Percentiles rank a stretch among this genome's conserved stretches.
Conservation (phyloP, 1,140 invertebrate genomes). For the Heliconius hermathena region DNA sequence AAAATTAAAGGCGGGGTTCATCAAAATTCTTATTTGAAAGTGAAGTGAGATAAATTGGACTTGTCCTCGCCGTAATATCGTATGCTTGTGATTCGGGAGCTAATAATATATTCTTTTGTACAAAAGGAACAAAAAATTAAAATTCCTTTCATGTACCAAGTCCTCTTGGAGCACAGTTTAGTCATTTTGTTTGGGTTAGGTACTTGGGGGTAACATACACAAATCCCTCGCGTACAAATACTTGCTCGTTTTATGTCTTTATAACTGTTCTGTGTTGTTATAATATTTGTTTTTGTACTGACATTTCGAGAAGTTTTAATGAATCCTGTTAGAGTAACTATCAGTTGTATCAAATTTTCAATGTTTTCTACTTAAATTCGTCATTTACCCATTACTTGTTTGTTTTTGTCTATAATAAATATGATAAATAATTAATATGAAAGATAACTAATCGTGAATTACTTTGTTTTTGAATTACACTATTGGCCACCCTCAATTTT, state of each 20-base stretch:
- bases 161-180: conserved; percentile 54
- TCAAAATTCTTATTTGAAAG: conserved; percentile 56
- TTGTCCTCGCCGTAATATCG: conserved; percentile 49
- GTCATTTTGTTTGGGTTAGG: conserved; percentile 65
- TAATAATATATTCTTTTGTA: conserved; percentile 74
- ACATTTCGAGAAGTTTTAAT: no score
- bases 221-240: conserved; percentile 58
- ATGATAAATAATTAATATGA: no score
- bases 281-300: conserved; percentile 45
- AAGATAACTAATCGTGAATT: no score
- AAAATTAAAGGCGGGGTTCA: conserved; percentile 50
- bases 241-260: conserved; percentile 52
- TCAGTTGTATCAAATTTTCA: no score
- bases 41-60: conserved; percentile 51
- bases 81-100: conserved; percentile 59
- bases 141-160: conserved; percentile 65
- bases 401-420: no score
- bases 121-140: conserved; percentile 70
- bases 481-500: no score
- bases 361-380: no score
- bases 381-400: no score
- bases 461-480: no score
- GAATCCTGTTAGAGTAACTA: no score
- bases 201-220: conserved; percentile 48
- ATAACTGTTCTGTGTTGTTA: conserved; percentile 46